These are phyloP conservation scores for Siderastrea siderea DNA, from an alignment of 92 coral and sea anemone genomes.

Conservation along the genomic window DNA sequence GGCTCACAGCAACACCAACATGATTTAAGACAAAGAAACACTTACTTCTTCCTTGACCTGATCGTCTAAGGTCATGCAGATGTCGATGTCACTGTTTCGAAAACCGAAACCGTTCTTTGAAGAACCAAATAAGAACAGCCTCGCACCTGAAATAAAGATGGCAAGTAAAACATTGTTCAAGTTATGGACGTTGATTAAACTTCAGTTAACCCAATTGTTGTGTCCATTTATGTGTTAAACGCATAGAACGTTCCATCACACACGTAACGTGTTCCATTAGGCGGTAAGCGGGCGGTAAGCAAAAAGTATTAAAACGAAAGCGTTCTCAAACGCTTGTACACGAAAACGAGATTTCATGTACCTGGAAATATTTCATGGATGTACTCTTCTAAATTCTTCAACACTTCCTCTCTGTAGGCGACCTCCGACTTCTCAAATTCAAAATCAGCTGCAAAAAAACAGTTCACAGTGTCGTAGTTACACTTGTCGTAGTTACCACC, in stretches of 20 bases:
- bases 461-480: too few species aligned
- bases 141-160: slow-evolving; percentile 64
- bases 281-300: too few species aligned
- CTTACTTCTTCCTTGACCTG: slow-evolving; percentile 73
- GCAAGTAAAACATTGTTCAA: too few species aligned
- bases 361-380: slow-evolving; percentile 83
- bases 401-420: slow-evolving; percentile 66
- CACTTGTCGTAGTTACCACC: not conserved
- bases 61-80: slow-evolving; percentile 91
- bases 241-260: too few species aligned
- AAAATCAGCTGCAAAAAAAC: slow-evolving; percentile 69
- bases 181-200: not conserved
- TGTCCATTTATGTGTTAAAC: too few species aligned
- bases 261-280: too few species aligned
- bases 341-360: slow-evolving; percentile 12
- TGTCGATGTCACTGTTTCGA: slow-evolving; percentile 90
- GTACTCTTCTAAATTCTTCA: slow-evolving; percentile 75
- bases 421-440: slow-evolving; percentile 74
- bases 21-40: not conserved
- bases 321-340: too few species aligned
- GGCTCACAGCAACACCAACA: not conserved
- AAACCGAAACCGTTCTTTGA: slow-evolving; percentile 96
- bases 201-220: too few species aligned
- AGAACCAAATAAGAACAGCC: slow-evolving; percentile 92
- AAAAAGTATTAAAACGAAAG: too few species aligned